These are phyloP conservation scores for Rattus rattus DNA, from an alignment of 2,113 vertebrate genomes.

Conservation along the genomic window DNA sequence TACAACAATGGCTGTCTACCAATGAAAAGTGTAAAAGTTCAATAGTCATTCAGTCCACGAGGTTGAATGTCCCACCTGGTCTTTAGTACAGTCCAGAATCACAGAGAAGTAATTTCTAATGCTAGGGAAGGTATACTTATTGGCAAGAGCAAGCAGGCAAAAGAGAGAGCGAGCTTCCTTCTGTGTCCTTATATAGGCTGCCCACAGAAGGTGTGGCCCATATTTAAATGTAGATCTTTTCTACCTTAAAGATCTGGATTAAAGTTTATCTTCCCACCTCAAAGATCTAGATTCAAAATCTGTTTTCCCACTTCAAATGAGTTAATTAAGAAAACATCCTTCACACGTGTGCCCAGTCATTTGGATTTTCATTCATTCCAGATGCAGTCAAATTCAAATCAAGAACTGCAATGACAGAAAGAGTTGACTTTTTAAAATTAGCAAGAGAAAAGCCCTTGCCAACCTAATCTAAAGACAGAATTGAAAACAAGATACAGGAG, in stretches of 20 bases:
- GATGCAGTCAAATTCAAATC: not conserved
- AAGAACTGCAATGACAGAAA: not conserved
- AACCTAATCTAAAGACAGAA: not conserved
- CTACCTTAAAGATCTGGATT: not conserved
- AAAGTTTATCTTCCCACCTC: not conserved
- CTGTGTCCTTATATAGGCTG: not conserved
- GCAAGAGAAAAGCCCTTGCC: not conserved
- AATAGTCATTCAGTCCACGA: not conserved
- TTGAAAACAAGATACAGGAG: not conserved
- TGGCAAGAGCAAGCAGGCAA: not conserved
- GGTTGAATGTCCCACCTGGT: not conserved
- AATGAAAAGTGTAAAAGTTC: not conserved
- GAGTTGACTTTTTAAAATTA: not conserved
- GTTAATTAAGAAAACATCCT: not conserved
- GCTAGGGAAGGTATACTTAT: not conserved
- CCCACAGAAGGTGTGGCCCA: not conserved
- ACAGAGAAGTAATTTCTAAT: not conserved
- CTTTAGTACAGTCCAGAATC: not conserved
- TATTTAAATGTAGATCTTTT: not conserved
- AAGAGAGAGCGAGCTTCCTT: not conserved
- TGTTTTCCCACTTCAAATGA: not conserved
- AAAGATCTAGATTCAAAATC: not conserved
- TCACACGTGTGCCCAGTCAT: not conserved
- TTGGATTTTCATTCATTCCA: not conserved
- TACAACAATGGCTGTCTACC: not conserved